These are phyloP conservation scores for Tholera decimalis DNA, from an alignment of 2,888 invertebrate species.

Conservation along the genomic window DNA sequence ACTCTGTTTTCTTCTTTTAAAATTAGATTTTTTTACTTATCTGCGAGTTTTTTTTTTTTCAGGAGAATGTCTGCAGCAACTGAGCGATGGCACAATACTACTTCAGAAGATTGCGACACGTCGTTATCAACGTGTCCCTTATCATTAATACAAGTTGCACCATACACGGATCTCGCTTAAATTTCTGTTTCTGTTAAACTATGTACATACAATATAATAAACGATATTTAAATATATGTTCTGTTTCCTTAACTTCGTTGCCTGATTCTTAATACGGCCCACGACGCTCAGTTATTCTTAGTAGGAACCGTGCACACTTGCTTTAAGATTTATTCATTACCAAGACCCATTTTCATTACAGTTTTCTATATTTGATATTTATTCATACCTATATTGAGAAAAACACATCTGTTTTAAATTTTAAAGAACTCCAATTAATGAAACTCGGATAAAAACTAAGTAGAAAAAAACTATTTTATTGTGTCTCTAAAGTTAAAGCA, in stretches of 20 bases:
- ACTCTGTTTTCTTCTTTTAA: background rate
- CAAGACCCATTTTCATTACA: too few species aligned
- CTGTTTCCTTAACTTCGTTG: background rate
- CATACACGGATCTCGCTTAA: conserved; percentile 52
- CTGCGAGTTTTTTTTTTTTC: conserved; percentile 11
- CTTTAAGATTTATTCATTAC: too few species aligned
- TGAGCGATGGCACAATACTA: conserved; percentile 52
- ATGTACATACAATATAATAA: background rate
- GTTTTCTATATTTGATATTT: too few species aligned
- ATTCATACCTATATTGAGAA: too few species aligned
- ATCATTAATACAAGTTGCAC: conserved; percentile 48
- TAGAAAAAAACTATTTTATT: too few species aligned
- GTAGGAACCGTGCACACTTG: background rate
- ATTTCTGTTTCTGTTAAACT: background rate
- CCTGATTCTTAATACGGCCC: background rate
- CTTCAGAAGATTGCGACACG: conserved; percentile 37
- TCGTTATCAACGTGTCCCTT: conserved; percentile 52
- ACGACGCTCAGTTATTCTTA: background rate
- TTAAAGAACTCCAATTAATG: too few species aligned
- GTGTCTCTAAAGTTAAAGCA: too few species aligned
- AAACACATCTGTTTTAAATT: too few species aligned
- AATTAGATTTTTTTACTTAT: too few species aligned
- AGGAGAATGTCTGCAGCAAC: conserved; percentile 50
- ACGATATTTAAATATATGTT: background rate
- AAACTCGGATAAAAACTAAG: too few species aligned